Evolutionary conservation across 2,888 invertebrate genomes (phyloP), one percentile per base, ranked within the genome.

Genomic region (Dexiosoma caninum): DNA sequence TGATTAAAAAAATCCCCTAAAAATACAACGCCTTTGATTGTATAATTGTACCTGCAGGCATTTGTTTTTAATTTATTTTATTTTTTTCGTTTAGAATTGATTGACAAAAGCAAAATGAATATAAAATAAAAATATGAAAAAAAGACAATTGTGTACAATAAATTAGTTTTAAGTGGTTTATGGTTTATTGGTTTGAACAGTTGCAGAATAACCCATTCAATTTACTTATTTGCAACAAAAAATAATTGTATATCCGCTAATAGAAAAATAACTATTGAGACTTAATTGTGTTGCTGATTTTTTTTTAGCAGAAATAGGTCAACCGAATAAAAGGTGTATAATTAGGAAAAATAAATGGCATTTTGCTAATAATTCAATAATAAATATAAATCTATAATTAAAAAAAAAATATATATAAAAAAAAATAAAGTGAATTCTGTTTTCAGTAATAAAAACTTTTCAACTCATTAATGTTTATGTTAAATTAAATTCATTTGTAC

Each of bases 111-210:
- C 10, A 0, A 53, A 46, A 27, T 2, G 16, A 2, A 46, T 9
- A 27, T 27, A n/a, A 32, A 12, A 21, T 19, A 9, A 2, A 40
- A 40, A n/a, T 42, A 49, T n/a, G n/a, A n/a, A n/a, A 51, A 60
- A 60, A 32, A 12, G 7, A 21, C 9, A 53, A 60, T 60, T 46
- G 42, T 14, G 27, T 51, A 35, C 12, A 60, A 64, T 55, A 55
- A 74, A 66, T 74, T 66, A 57, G 64, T 74, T 74, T 74, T 57
- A 57, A 46, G 55, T 4, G 74, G 74, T 66, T 66, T 46, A 44
- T 35, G 64, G 44, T 72, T 72, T 53, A 64, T 40, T 66, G 64
- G 19, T 66, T 74, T 64, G 37, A 35, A 64, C 35, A 44, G 35
- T 66, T 74, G 62, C 42, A 53, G 42, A 49, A 51, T 35, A 14